Base-by-base conservation (phyloP, 1,140 invertebrate species). In the Zophobas atratus region DNA sequence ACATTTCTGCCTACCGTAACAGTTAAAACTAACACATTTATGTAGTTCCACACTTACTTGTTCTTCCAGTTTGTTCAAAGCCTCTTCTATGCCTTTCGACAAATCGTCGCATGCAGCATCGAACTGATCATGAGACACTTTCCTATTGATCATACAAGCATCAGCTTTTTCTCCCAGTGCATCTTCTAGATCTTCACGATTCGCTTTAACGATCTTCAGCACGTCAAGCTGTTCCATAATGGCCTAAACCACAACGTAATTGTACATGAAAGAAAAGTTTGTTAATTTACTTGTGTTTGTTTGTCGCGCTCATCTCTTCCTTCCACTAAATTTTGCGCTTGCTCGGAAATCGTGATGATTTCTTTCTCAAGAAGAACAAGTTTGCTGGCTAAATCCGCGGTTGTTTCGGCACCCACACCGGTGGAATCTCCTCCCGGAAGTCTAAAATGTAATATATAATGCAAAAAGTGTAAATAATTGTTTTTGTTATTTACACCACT, bases 151-250 rank as follows among this genome's bases (percentile, higher is more conserved):
- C 67, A 89, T 85, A 0, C 88, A 87, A 63, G 90, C 85, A 82
- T 94, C 92, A 0, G 92, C 92, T 85, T 94, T 94, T 8, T 92
- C 90, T 1, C 91, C 91, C 75, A 94, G 86, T 1, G 91, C 89
- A 63, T 93, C 90, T 51, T 91, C 89, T 77, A 93, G 87, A 79
- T 92, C 91, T 79, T 91, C 89, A 70, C 91, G 89, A 79, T 93
- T 89, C 35, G 92, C 89, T 86, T 94, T 92, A 0, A 84, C 75
- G 0, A 82, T 84, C 75, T 86, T 86, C 43, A 86, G 76, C 4
- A 86, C 46, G 75, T 86, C 85, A 4, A 86, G 83, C 78, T 86
- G 82, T 76, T 86, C 85, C n/a, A 80, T 53, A 38, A 86, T 63
- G 2, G 79, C 46, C 83, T 85, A 32, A 53, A 71, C 70, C 43